Conservation (phyloP, 2,888 invertebrate species). For the Agonopterix alstromeriana region DNA sequence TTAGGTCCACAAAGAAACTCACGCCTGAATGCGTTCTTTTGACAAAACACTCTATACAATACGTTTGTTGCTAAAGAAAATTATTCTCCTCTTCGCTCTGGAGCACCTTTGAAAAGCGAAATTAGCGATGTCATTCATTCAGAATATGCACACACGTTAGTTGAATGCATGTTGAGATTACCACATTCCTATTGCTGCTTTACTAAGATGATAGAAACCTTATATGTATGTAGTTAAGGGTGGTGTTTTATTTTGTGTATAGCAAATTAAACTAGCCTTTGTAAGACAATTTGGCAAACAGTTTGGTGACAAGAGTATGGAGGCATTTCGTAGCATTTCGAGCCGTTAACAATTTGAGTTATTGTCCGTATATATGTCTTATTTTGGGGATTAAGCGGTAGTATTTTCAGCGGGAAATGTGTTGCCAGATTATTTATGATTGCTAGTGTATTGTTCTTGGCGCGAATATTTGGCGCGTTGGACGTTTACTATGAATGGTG, state of each 20-base stretch:
- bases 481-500: too few species aligned
- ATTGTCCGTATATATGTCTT: constrained; percentile 33
- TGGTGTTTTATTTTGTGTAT: too few species aligned
- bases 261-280: constrained; percentile 5
- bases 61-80: too few species aligned
- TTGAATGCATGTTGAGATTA: constrained; percentile 3
- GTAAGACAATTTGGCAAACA: constrained; percentile 45
- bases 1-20: too few species aligned
- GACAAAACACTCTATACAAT: too few species aligned
- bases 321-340: constrained; percentile 23
- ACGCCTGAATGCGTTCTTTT: too few species aligned
- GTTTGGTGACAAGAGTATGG: constrained; percentile 30
- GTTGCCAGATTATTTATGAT: constrained; percentile 24
- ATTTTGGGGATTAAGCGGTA: constrained; percentile 36
- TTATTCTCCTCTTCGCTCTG: too few species aligned
- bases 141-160: constrained; percentile 7
- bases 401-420: constrained; percentile 25
- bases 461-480: too few species aligned
- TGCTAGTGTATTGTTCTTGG: not conserved
- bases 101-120: constrained; percentile 1
- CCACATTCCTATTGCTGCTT: not conserved
- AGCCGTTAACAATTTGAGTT: constrained; percentile 31
- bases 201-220: too few species aligned
- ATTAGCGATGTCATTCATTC: constrained; percentile 2
- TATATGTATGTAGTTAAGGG: too few species aligned